These are phyloP conservation scores for Nezara viridula DNA, from an alignment of 2,888 invertebrate genomes.

Conservation along the genomic window DNA sequence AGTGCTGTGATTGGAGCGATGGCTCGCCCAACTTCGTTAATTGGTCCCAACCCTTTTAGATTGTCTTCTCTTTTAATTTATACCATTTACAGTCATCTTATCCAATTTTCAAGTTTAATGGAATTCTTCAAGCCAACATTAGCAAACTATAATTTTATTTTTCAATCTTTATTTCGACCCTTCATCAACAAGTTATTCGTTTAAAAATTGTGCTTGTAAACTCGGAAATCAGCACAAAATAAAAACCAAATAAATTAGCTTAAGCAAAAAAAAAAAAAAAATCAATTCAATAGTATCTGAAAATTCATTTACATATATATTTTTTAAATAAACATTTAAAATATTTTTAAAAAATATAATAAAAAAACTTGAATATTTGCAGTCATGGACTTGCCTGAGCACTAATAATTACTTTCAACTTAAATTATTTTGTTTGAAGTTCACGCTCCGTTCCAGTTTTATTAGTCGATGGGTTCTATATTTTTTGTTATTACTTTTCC, in stretches of 20 bases:
- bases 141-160: neutral
- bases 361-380: no score
- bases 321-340: no score
- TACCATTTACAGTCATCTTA: neutral
- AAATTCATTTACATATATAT: no score
- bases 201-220: no score
- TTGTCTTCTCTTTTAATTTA: constrained; percentile 25
- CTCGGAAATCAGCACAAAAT: no score
- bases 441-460: neutral
- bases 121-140: neutral
- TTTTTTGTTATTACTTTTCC: neutral
- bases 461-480: no score
- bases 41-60: neutral
- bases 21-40: neutral
- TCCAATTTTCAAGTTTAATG: neutral
- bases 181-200: no score
- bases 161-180: neutral
- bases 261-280: no score
- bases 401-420: neutral
- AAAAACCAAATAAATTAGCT: no score
- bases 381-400: no score
- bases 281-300: no score
- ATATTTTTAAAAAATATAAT: no score
- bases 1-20: neutral
- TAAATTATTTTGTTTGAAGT: neutral